Percentiles rank a stretch among this genome's conserved stretches.
These are phyloP conservation scores for Urosaurus nigricauda DNA, from an alignment of 2,797 vertebrate species.

Conservation along the genomic window DNA sequence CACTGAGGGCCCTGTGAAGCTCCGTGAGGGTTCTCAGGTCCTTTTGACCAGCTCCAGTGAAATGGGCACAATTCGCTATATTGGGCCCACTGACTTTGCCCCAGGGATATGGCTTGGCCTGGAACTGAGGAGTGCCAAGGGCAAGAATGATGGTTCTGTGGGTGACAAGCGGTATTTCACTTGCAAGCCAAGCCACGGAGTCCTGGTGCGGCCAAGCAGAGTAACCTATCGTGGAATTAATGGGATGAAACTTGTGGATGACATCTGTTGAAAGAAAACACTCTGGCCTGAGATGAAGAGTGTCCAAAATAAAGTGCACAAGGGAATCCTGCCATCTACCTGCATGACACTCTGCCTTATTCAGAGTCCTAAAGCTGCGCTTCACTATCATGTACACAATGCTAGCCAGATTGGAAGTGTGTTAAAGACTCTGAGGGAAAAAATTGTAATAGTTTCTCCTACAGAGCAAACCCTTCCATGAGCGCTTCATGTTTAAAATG, in stretches of 20 bases:
- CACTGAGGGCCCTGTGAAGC: constrained; percentile 75
- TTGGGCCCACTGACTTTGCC: constrained; percentile 92
- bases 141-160: constrained; percentile 93
- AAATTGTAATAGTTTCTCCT: constrained; percentile 19
- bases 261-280: constrained; percentile 74
- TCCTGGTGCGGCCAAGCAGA: constrained; percentile 92
- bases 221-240: constrained; percentile 95
- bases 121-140: constrained; percentile 90
- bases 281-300: fast-evolving
- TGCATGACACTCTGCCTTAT: constrained; percentile 33
- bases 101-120: constrained; percentile 93
- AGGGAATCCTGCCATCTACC: not conserved
- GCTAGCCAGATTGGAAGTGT: not conserved
- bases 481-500: constrained; percentile 32
- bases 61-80: constrained; percentile 92
- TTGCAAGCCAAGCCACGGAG: constrained; percentile 88
- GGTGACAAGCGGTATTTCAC: constrained; percentile 91
- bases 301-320: not conserved
- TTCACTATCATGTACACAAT: constrained; percentile 8
- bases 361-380: constrained; percentile 17
- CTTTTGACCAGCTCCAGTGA: constrained; percentile 93
- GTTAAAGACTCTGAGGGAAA: constrained; percentile 25
- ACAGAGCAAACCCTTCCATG: constrained; percentile 22
- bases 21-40: constrained; percentile 92
- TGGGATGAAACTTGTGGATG: constrained; percentile 88